Conservation (phyloP, 2,888 invertebrate genomes). For the Sminthurinus aureus region DNA sequence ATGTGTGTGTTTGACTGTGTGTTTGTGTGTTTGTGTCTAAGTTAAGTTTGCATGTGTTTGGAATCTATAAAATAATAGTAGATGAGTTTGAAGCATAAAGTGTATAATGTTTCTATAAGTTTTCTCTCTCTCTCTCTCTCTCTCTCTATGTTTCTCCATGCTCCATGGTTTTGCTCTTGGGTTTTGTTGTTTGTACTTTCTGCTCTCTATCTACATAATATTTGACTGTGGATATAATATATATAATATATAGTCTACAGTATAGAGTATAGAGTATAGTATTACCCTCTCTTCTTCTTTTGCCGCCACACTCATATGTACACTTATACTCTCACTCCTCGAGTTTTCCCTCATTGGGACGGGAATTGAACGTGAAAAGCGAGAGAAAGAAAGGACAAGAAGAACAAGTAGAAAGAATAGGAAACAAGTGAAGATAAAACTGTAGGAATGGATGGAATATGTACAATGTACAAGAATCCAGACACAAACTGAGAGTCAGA, state of each 20-base stretch:
- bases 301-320: background rate
- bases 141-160: background rate
- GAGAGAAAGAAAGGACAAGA: background rate
- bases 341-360: background rate
- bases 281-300: background rate
- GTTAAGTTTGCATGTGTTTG: constrained; percentile 27
- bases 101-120: constrained; percentile 18
- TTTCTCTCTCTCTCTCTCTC: background rate
- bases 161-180: background rate
- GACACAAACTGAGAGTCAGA: too few relatives aligned
- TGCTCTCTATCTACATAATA: background rate
- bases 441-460: constrained; percentile 19
- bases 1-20: background rate
- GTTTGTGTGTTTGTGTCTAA: background rate
- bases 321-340: background rate
- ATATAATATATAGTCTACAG: too few relatives aligned
- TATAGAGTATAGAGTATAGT: too few relatives aligned
- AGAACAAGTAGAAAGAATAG: background rate
- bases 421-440: constrained; percentile 13
- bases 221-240: background rate
- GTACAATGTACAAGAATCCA: too few relatives aligned
- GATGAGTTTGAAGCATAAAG: constrained; percentile 18
- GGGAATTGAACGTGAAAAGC: constrained; percentile 28
- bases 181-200: constrained; percentile 2
- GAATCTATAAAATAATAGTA: constrained; percentile 35